Base-by-base conservation (phyloP, 2,888 invertebrate genomes). In the Catocala sponsa region DNA sequence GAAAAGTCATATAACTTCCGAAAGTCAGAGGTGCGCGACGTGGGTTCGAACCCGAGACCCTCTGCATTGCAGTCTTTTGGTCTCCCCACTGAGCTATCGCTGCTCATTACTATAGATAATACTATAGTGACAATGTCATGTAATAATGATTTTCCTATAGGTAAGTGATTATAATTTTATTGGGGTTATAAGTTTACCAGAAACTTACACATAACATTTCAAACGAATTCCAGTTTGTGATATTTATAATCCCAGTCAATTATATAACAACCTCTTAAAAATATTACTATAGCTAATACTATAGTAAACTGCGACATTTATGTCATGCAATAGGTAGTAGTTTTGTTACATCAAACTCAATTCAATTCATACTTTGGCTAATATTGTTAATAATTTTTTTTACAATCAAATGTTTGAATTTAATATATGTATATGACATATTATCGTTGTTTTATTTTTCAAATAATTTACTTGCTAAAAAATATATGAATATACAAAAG, bases 401-500 rank as follows among this genome's bases (percentile, higher is more conserved):
- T 47, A 43, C 46, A 50, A 38, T 42, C 32, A 51, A 51, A 55
- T 41, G 51, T 47, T 51, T 50, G 13, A 55, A 38, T 6, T 7
- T 38, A 38, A 38, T n/a, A n/a, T n/a, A 43, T 50, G 7, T 43
- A 42, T 44, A 15, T 55, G 12, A 55, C 47, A 55, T 44, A 49
- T 49, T 53, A 62, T 62, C 62, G 62, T 62, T 62, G 62, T 62
- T 62, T 62, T 57, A 62, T 62, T 62, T 62, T 62, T 62, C 56
- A 62, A 62, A 57, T 57, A 62, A 44, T 48, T 46, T 47, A 55
- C 35, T 55, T 13, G 35, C 35, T 50, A 35, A 38, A 55, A 53
- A 54, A 55, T 47, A 55, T 38, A 55, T 33, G 32, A n/a, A 32
- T 48, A 48, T 54, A 44, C 42, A 35, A 49, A 49, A 49, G 33